A percentile compares a stretch with the other conserved stretches of the same genome.
Evolutionary conservation across 1,140 invertebrate species (phyloP).

Genomic region (Archivesica marissinica): DNA sequence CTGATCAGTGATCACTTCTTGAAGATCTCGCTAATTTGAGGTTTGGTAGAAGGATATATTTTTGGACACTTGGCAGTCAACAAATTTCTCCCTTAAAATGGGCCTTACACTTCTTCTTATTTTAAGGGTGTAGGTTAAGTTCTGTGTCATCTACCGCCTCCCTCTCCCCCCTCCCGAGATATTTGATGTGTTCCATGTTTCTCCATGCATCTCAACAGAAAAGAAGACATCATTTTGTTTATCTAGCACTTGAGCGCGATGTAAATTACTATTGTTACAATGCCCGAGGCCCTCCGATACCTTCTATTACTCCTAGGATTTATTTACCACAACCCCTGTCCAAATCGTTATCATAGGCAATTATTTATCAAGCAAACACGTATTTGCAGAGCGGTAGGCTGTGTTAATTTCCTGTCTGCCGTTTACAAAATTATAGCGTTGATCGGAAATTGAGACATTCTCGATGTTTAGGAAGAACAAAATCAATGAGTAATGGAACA

Average conservation of each 20-base stretch:
- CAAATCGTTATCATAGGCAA: slow-evolving; percentile 8
- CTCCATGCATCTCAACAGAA: too few species aligned
- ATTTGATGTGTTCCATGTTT: too few species aligned
- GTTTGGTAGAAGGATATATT: too few species aligned
- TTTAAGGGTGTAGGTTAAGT: too few species aligned
- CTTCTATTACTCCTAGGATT: slow-evolving; percentile 9
- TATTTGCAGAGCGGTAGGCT: neutral
- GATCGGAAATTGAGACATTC: slow-evolving; percentile 43
- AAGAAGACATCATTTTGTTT: too few species aligned
- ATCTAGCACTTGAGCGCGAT: neutral
- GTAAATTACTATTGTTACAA: neutral
- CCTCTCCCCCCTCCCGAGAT: too few species aligned
- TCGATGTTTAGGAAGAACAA: slow-evolving; percentile 3
- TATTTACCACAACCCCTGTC: neutral
- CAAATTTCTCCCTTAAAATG: too few species aligned
- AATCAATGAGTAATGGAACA: slow-evolving; percentile 42
- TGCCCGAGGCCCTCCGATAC: neutral
- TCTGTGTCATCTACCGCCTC: too few species aligned
- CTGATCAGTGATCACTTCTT: too few species aligned
- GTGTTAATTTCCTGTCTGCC: slow-evolving; percentile 46
- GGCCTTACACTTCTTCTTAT: too few species aligned
- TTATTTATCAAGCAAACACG: slow-evolving; percentile 35
- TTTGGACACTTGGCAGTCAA: too few species aligned
- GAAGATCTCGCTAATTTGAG: too few species aligned
- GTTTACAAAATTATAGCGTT: slow-evolving; percentile 31